Evolutionary conservation across 1,140 invertebrate genomes (phyloP).

Genomic region (Heliconius melpomene): DNA sequence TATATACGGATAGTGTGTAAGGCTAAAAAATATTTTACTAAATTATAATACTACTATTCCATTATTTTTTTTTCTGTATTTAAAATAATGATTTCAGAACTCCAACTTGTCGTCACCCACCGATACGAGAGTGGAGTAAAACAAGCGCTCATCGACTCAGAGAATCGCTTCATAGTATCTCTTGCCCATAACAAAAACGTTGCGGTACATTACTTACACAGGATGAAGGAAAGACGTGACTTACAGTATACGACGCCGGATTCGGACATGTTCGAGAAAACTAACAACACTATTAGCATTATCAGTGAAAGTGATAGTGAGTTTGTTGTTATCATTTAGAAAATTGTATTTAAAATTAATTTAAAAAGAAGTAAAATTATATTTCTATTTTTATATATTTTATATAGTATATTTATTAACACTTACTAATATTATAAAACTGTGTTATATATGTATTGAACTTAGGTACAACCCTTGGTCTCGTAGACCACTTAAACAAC

Average conservation of each 20-base stretch:
- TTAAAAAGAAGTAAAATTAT: too few relatives aligned
- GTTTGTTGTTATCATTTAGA: conserved; percentile 16
- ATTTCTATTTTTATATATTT: too few relatives aligned
- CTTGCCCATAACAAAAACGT: conserved; percentile 48
- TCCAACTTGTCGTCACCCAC: conserved; percentile 61
- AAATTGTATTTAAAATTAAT: neutral
- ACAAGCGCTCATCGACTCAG: conserved; percentile 49
- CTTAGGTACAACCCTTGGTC: too few relatives aligned
- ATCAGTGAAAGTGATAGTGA: conserved; percentile 55
- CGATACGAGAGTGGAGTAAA: conserved; percentile 64
- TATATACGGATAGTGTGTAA: neutral
- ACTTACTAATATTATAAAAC: too few relatives aligned
- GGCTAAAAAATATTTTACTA: neutral
- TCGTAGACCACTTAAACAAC: too few relatives aligned
- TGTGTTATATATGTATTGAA: too few relatives aligned
- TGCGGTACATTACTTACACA: conserved; percentile 40
- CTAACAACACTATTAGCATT: conserved; percentile 43
- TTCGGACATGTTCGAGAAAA: conserved; percentile 37
- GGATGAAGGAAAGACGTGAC: conserved; percentile 22
- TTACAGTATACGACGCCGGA: conserved; percentile 42
- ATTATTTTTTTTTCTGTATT: too few relatives aligned
- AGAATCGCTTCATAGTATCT: conserved; percentile 44
- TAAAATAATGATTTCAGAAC: conserved; percentile 50
- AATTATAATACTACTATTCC: neutral
- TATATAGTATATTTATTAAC: too few relatives aligned